A percentile compares a stretch with the other conserved stretches of the same genome.
Conservation (phyloP, 2,797 vertebrate species). For the Epinephelus coioides region DNA sequence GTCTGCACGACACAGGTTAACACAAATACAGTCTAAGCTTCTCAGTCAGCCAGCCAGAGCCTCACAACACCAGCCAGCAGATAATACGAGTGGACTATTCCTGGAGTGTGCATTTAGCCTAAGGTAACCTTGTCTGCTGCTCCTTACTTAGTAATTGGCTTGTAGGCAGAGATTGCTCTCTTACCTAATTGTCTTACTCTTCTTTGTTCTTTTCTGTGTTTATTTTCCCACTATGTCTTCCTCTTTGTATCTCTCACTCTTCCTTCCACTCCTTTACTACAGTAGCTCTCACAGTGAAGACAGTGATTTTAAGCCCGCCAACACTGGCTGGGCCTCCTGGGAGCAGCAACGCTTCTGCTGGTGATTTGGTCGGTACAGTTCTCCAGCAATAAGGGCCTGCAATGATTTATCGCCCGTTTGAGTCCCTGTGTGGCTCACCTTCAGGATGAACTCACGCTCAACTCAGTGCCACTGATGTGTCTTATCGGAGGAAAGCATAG, state of each 20-base stretch:
- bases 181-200: slow-evolving; percentile 13
- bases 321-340: slow-evolving; percentile 44
- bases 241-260: neutral
- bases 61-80: slow-evolving; percentile 36
- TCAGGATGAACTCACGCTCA: slow-evolving; percentile 54
- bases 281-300: slow-evolving; percentile 54
- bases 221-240: slow-evolving; percentile 21
- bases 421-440: slow-evolving; percentile 63
- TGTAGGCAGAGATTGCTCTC: slow-evolving; percentile 45
- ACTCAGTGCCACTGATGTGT: slow-evolving; percentile 24
- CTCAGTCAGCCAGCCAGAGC: slow-evolving; percentile 47
- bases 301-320: slow-evolving; percentile 50
- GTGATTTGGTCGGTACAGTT: slow-evolving; percentile 58
- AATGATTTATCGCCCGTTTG: slow-evolving; percentile 64
- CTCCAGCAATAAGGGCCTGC: slow-evolving; percentile 46
- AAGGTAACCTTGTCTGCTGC: slow-evolving; percentile 61
- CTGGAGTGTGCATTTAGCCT: slow-evolving; percentile 66
- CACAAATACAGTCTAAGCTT: slow-evolving; percentile 52
- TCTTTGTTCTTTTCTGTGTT: slow-evolving; percentile 46
- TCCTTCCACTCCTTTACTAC: slow-evolving; percentile 20
- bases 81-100: slow-evolving; percentile 68
- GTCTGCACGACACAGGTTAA: slow-evolving; percentile 64
- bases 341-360: slow-evolving; percentile 52
- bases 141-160: slow-evolving; percentile 62
- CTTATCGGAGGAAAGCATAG: slow-evolving; percentile 33